A percentile compares a stretch with the other conserved stretches of the same genome.
Conservation (phyloP, 2,888 invertebrate genomes). For the Dasypogon diadema region DNA sequence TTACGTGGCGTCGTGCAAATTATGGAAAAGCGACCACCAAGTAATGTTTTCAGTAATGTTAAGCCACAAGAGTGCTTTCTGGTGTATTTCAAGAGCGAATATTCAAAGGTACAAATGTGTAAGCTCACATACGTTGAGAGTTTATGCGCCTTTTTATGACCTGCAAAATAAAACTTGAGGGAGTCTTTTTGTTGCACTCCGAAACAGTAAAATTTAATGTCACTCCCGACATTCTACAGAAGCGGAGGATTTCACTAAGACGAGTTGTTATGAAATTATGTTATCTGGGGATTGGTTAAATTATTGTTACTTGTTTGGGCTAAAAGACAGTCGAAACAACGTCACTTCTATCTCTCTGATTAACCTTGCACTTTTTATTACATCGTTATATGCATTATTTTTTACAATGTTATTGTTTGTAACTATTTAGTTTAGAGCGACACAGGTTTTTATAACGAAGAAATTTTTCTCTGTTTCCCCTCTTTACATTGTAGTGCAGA, state of each 20-base stretch:
- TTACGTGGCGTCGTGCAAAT: slow-evolving; percentile 9
- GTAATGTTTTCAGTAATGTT: slow-evolving; percentile 32
- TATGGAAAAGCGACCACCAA: slow-evolving; percentile 17
- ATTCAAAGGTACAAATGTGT: neutral
- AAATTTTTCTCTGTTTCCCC: too few relatives aligned
- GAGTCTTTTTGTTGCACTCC: slow-evolving; percentile 1
- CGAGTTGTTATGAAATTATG: neutral
- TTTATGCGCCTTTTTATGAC: slow-evolving; percentile 9
- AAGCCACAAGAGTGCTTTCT: slow-evolving; percentile 18
- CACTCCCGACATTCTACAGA: neutral
- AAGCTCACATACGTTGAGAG: neutral
- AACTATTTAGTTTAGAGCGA: too few relatives aligned
- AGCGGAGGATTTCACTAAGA: slow-evolving; percentile 7
- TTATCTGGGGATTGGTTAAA: slow-evolving; percentile 25
- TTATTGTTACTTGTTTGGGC: slow-evolving; percentile 7
- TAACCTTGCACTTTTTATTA: too few relatives aligned
- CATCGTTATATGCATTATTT: too few relatives aligned
- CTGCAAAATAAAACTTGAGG: neutral
- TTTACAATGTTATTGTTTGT: too few relatives aligned
- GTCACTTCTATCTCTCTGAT: slow-evolving; percentile 15
- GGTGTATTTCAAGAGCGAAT: slow-evolving; percentile 7
- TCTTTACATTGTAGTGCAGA: too few relatives aligned
- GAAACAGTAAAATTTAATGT: neutral
- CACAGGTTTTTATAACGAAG: too few relatives aligned
- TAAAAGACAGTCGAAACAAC: neutral